Evolutionary conservation across 1,140 invertebrate genomes (phyloP).

Genomic region (Drosophila pruinosa): DNA sequence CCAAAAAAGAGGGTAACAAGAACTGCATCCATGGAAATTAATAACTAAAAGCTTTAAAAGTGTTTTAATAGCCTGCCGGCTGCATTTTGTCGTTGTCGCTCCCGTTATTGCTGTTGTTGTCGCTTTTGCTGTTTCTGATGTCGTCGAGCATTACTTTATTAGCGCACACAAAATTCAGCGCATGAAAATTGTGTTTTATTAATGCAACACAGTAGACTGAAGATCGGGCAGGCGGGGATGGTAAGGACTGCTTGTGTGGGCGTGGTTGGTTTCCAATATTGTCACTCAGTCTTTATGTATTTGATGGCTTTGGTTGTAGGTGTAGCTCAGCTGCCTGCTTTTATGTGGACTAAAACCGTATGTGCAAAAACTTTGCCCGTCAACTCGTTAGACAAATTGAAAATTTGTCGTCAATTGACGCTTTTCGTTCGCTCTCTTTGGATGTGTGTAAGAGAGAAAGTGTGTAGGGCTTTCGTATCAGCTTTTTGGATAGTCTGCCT

Average conservation of each 20-base stretch:
- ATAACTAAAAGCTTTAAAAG: constrained; percentile 56
- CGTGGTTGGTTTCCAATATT: constrained; percentile 19
- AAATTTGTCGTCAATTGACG: constrained; percentile 76
- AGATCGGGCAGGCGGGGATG: not conserved
- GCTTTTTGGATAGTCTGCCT: not conserved
- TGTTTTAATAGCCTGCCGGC: constrained; percentile 53
- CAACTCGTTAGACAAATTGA: constrained; percentile 78
- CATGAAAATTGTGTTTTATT: constrained; percentile 67
- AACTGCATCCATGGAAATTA: constrained; percentile 53
- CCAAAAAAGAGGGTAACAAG: constrained; percentile 18
- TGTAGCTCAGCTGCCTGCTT: constrained; percentile 44
- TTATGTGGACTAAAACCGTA: constrained; percentile 37
- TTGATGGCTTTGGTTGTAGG: constrained; percentile 72
- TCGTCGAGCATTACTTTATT: constrained; percentile 60
- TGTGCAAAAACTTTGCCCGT: constrained; percentile 58
- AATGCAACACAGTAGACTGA: constrained; percentile 24
- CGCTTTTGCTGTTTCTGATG: constrained; percentile 8
- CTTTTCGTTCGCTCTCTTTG: constrained; percentile 37
- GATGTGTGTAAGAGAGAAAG: not conserved
- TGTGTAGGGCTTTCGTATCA: constrained; percentile 12
- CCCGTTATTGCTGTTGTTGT: not conserved
- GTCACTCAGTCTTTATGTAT: constrained; percentile 75
- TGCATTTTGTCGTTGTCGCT: constrained; percentile 15
- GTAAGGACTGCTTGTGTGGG: not conserved
- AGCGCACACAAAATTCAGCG: constrained; percentile 55